Conservation (phyloP, 92 coral and sea anemone genomes). For the Epizoanthus ramosus region DNA sequence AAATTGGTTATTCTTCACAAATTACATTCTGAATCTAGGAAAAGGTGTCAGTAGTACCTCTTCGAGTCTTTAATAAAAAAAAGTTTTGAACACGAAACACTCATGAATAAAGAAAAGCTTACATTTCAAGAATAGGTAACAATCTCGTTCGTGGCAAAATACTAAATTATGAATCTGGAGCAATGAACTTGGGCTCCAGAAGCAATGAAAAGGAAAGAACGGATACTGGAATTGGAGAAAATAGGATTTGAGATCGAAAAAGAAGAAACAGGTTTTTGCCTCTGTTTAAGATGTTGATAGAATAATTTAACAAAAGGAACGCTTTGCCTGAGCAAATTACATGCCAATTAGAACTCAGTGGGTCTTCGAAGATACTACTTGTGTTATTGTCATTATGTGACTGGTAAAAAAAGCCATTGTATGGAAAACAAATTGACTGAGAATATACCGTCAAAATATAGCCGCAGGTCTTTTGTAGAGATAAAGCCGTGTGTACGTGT, state of each 20-base stretch:
- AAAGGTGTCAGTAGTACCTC: background rate
- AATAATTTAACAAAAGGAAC: constrained; percentile 43
- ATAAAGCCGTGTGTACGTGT: constrained; percentile 34
- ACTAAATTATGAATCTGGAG: constrained; percentile 37
- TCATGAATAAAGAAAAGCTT: constrained; percentile 36
- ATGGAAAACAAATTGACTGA: constrained; percentile 31
- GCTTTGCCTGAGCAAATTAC: constrained; percentile 84
- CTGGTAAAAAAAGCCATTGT: constrained; percentile 35
- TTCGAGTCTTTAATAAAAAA: background rate
- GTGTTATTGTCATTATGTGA: constrained; percentile 12
- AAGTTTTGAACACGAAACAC: constrained; percentile 18
- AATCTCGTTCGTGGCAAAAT: constrained; percentile 42
- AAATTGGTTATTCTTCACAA: background rate
- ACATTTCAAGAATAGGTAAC: constrained; percentile 40
- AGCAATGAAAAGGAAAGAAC: constrained; percentile 6
- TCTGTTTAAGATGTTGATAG: constrained; percentile 12
- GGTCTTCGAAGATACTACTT: constrained; percentile 54
- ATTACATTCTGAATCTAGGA: background rate
- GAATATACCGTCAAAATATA: constrained; percentile 29
- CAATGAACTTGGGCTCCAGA: constrained; percentile 17
- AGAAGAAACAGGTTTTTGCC: background rate
- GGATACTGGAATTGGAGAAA: background rate
- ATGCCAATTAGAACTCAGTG: constrained; percentile 87
- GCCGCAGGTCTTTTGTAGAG: constrained; percentile 40
- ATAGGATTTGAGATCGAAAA: background rate